These are phyloP conservation scores for Ammodytes dubius DNA, from an alignment of 2,113 vertebrate species.

Conservation along the genomic window DNA sequence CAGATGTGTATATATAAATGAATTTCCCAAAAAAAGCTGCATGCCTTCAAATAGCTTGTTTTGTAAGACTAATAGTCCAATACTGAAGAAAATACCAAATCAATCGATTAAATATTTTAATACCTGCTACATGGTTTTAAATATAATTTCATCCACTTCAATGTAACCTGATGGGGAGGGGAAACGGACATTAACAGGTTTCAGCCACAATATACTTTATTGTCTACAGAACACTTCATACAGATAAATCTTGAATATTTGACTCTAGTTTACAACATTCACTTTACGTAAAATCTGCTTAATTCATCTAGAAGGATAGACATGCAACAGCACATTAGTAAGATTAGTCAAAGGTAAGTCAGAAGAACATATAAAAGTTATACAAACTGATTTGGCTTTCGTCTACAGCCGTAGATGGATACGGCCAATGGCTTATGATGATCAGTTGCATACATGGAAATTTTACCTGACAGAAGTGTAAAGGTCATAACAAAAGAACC, in stretches of 20 bases:
- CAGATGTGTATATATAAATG: not conserved
- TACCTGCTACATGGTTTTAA: not conserved
- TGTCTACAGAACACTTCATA: constrained; percentile 53
- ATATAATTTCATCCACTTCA: not conserved
- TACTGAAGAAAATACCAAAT: not conserved
- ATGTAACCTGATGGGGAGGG: not conserved
- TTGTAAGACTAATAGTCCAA: not conserved
- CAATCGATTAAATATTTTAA: not conserved
- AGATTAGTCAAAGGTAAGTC: constrained; percentile 16
- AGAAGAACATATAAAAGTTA: constrained; percentile 8
- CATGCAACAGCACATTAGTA: constrained; percentile 33
- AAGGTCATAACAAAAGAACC: constrained; percentile 9
- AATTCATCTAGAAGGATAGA: constrained; percentile 9
- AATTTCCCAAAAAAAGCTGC: not conserved
- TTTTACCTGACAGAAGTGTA: constrained; percentile 49
- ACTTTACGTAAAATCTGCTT: constrained; percentile 11
- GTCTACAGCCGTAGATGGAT: constrained; percentile 5
- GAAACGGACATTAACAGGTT: not conserved
- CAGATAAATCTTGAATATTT: constrained; percentile 42
- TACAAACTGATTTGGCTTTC: constrained; percentile 45
- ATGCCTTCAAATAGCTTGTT: not conserved
- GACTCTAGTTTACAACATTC: constrained; percentile 21
- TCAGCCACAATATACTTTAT: constrained; percentile 51
- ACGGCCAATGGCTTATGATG: constrained; percentile 37
- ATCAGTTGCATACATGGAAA: constrained; percentile 23